A percentile compares a stretch with the other conserved stretches of the same genome.
These are phyloP conservation scores for Oligia strigilis DNA, from an alignment of 2,888 invertebrate species.

Conservation along the genomic window DNA sequence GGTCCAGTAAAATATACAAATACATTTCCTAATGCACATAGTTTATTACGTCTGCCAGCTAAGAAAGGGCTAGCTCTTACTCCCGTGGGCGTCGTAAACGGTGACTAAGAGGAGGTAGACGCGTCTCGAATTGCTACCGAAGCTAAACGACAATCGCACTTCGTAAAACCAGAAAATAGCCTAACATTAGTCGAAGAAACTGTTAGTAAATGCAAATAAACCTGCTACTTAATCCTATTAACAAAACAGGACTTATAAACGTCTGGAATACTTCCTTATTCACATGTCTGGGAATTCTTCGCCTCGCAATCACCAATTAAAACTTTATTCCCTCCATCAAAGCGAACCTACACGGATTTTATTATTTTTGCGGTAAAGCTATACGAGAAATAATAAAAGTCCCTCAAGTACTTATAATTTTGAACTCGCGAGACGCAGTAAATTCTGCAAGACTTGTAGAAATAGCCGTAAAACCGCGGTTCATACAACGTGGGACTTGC, in stretches of 20 bases:
- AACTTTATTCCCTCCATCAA: constrained; percentile 44
- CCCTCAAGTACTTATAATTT: constrained; percentile 58
- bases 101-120: constrained; percentile 17
- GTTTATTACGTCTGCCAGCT: background rate
- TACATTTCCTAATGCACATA: constrained; percentile 5
- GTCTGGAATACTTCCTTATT: constrained; percentile 6
- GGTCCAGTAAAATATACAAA: background rate
- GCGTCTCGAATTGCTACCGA: constrained; percentile 7
- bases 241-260: constrained; percentile 5
- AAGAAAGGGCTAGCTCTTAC: constrained; percentile 4
- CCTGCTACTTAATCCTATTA: background rate
- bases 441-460: constrained; percentile 65
- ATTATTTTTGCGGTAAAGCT: constrained; percentile 41
- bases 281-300: background rate
- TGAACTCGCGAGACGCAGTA: constrained; percentile 66
- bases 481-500: constrained; percentile 44
- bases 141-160: constrained; percentile 14
- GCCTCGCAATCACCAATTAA: constrained; percentile 32
- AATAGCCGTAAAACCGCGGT: constrained; percentile 60
- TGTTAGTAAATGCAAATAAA: background rate
- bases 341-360: constrained; percentile 32
- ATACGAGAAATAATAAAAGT: constrained; percentile 45
- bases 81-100: constrained; percentile 36
- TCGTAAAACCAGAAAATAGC: background rate
- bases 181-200: background rate